Evolutionary conservation across 2,797 vertebrate genomes (phyloP), one percentile per base, ranked within the genome.

Genomic region (Karalla daura): DNA sequence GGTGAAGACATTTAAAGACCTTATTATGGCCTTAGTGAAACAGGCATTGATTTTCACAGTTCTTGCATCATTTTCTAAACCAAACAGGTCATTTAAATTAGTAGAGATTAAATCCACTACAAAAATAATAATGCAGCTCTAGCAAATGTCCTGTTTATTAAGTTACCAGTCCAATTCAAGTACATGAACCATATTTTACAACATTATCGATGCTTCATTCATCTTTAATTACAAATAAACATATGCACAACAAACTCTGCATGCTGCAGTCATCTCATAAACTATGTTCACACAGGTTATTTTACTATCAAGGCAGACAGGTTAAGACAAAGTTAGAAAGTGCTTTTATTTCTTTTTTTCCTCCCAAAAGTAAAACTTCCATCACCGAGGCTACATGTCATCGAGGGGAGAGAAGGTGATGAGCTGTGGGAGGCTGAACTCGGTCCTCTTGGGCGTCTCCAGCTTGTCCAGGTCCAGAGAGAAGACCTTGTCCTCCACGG

Each of bases 361-460:
- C n/a, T n/a, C n/a, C n/a, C n/a, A n/a, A n/a, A n/a, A n/a, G n/a
- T n/a, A n/a, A n/a, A n/a, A n/a, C n/a, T n/a, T n/a, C n/a, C n/a
- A n/a, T n/a, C n/a, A n/a, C n/a, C n/a, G n/a, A n/a, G n/a, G n/a
- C n/a, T n/a, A n/a, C 82, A 88, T 69, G 58, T 93, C 89, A 72
- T 94, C 92, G 15, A 93, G 76, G 0, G 91, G 92, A 18, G 94
- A 93, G 80, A 94, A 91, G 0, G 91, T 86, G 46, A 94, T 76
- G 5, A 94, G 88, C 58, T 80, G 73, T 1, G 93, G 92, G 46
- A 94, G 84, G 64, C 44, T 76, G 52, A 86, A 88, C 9, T 87
- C 86, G 20, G 80, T 85, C 32, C 58, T 80, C 28, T 58, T 73
- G 7, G 76, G 70, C 2, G 72, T 71, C 44, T 88, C 85, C 23